A percentile compares a stretch with the other conserved stretches of the same genome.
These are phyloP conservation scores for Drosophila limbata DNA, from an alignment of 2,888 invertebrate genomes.

Conservation along the genomic window DNA sequence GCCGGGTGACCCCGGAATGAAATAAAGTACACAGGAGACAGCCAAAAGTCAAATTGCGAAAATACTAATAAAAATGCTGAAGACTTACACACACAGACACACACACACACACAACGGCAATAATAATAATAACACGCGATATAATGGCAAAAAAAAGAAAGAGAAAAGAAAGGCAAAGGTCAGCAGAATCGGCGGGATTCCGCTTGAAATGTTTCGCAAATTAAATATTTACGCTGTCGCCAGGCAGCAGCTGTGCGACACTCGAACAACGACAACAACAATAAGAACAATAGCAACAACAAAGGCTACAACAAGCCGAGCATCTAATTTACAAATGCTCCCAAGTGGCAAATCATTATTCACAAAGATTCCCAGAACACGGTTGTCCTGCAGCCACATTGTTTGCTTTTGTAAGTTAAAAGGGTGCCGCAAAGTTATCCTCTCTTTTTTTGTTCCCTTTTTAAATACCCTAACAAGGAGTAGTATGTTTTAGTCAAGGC, in stretches of 20 bases:
- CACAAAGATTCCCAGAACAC: conserved; percentile 60
- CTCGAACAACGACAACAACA: conserved; percentile 38
- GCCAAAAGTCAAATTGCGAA: conserved; percentile 39
- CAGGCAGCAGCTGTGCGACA: conserved; percentile 50
- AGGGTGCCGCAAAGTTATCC: conserved; percentile 44
- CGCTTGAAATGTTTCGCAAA: conserved; percentile 71
- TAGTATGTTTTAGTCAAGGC: background rate
- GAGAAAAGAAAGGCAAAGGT: conserved; percentile 57
- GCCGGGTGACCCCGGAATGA: conserved; percentile 12
- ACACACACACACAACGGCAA: conserved; percentile 29
- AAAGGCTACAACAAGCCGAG: conserved; percentile 46
- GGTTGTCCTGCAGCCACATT: conserved; percentile 52
- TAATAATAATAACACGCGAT: conserved; percentile 38
- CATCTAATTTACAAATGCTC: conserved; percentile 78
- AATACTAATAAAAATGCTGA: conserved; percentile 46
- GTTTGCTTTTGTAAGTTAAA: conserved; percentile 62
- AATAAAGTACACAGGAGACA: conserved; percentile 25
- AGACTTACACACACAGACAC: conserved; percentile 12
- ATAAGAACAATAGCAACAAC: conserved; percentile 29
- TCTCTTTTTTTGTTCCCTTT: background rate
- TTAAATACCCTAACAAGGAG: conserved; percentile 2
- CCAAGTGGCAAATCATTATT: conserved; percentile 81
- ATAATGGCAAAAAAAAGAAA: conserved; percentile 13
- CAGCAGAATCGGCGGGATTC: conserved; percentile 56
- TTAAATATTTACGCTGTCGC: conserved; percentile 75